Evolutionary conservation across 1,140 invertebrate genomes (phyloP).

Genomic region (Cydia fagiglandana): DNA sequence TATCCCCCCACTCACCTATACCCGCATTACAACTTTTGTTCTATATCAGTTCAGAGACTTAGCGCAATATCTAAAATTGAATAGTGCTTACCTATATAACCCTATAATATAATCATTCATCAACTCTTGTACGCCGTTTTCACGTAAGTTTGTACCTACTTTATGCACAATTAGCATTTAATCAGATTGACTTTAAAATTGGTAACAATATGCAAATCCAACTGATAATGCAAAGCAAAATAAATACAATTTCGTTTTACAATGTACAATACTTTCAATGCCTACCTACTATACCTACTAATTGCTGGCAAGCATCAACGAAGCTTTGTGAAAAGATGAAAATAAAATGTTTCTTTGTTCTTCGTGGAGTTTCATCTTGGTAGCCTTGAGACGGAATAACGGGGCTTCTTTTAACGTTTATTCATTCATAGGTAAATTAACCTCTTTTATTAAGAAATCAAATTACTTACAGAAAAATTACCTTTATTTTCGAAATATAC

Average conservation of each 20-base stretch:
- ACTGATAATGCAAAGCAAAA: too few relatives aligned
- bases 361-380: conserved; percentile 36
- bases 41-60: background rate
- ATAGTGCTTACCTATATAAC: background rate
- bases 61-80: background rate
- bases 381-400: conserved; percentile 23
- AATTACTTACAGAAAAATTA: background rate
- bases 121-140: too few relatives aligned
- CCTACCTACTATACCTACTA: too few relatives aligned
- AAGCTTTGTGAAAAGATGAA: conserved; percentile 44
- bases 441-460: background rate
- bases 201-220: too few relatives aligned
- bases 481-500: background rate
- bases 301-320: conserved; percentile 44
- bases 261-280: too few relatives aligned
- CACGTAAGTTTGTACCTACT: too few relatives aligned
- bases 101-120: too few relatives aligned
- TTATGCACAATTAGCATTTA: too few relatives aligned
- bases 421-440: conserved; percentile 17
- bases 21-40: conserved; percentile 5
- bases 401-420: conserved; percentile 18
- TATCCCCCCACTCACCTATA: conserved; percentile 14
- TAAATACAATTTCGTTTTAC: too few relatives aligned
- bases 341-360: conserved; percentile 44
- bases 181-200: too few relatives aligned